Conservation (phyloP, 2,113 vertebrate species). For the Dissostichus mawsoni region DNA sequence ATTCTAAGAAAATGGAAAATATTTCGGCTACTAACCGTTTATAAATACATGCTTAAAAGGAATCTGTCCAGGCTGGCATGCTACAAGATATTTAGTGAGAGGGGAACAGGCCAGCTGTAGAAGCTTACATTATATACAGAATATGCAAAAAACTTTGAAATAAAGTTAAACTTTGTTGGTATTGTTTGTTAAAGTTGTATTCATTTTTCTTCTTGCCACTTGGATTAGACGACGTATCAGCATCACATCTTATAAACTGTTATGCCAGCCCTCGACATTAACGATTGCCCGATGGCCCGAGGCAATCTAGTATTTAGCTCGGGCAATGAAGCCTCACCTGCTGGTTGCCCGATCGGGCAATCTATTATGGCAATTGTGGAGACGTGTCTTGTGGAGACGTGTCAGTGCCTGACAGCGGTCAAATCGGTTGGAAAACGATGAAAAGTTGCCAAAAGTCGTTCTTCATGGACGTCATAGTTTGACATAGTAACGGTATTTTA, state of each 20-base stretch:
- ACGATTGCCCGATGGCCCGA: too few species aligned
- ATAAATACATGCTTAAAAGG: background rate
- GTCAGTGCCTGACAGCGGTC: too few species aligned
- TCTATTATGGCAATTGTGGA: too few species aligned
- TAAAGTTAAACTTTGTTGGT: background rate
- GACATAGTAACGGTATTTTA: too few species aligned
- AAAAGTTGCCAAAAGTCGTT: too few species aligned
- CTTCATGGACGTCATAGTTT: too few species aligned
- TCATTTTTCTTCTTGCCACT: background rate
- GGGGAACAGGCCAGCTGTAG: background rate
- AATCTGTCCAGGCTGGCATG: background rate
- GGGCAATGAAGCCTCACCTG: too few species aligned
- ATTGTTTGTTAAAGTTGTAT: background rate
- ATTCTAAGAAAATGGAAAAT: slow-evolving; percentile 16
- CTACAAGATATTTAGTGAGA: background rate
- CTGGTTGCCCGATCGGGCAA: too few species aligned
- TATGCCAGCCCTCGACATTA: too few species aligned
- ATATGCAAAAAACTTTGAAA: background rate
- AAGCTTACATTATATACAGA: background rate
- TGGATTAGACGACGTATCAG: background rate
- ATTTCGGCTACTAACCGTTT: slow-evolving; percentile 6
- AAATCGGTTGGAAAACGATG: too few species aligned
- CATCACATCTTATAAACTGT: background rate
- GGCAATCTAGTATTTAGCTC: too few species aligned
- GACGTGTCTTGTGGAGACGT: too few species aligned